Percentiles rank a stretch among this genome's conserved stretches.
phyloP scores from a whole-genome alignment of 2,888 invertebrate genomes.

The Pyralis farinalis region DNA sequence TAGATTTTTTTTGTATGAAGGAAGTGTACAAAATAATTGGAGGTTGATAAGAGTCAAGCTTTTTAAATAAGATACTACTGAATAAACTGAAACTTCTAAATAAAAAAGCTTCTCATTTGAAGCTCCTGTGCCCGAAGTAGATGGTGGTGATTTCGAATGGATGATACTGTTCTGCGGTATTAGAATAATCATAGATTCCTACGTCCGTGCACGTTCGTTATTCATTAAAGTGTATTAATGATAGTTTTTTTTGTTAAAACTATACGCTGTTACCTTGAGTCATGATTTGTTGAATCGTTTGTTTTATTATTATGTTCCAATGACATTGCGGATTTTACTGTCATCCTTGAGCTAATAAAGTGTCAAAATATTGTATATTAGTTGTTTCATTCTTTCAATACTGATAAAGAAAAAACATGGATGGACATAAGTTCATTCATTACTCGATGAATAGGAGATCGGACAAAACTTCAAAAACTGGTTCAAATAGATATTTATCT shows the following conservation, averaged over 20 bases:
- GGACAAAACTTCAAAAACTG: too few relatives aligned
- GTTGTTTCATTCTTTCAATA: conserved; percentile 58
- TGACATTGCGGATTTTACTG: conserved; percentile 75
- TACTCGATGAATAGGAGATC: too few relatives aligned
- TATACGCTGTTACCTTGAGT: conserved; percentile 77
- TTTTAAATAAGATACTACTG: too few relatives aligned
- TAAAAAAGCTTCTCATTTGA: not conserved
- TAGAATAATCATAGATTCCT: not conserved
- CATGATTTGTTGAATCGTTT: conserved; percentile 79
- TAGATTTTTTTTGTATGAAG: too few relatives aligned
- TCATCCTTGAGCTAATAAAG: conserved; percentile 78
- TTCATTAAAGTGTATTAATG: conserved; percentile 64
- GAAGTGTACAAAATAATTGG: too few relatives aligned
- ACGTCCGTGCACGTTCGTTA: conserved; percentile 47
- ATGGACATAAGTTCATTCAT: too few relatives aligned
- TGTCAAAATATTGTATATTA: conserved; percentile 69
- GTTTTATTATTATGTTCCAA: conserved; percentile 76
- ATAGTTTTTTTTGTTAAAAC: conserved; percentile 76
- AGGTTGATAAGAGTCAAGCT: too few relatives aligned
- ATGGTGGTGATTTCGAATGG: conserved; percentile 16
- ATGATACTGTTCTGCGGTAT: conserved; percentile 9
- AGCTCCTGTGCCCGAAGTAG: not conserved
- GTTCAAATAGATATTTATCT: too few relatives aligned
- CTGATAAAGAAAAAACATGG: too few relatives aligned
- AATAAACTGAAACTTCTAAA: too few relatives aligned